Evolutionary conservation across 2,797 vertebrate species (phyloP), one percentile per base, ranked within the genome.

Genomic region (Gambusia yucatana): DNA sequence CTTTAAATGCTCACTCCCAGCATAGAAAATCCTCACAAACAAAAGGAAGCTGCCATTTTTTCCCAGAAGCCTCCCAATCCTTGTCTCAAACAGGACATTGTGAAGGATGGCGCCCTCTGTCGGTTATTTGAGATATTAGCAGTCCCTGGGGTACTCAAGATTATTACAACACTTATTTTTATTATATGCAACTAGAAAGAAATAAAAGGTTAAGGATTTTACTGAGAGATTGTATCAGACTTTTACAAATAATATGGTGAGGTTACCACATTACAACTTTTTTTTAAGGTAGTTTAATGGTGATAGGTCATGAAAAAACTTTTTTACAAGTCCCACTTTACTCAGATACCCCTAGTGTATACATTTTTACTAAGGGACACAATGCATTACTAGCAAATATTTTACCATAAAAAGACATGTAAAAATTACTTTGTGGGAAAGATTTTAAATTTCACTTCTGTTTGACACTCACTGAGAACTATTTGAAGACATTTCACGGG

Each of bases 1-100:
- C 16, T 81, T 84, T 80, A 92, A 84, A 85, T 46, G 73, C 73
- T 72, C 17, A 2, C n/a, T 76, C 77, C 13, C 71, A 84, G 30
- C 13, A 43, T 81, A 63, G 76, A 72, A 82, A 91, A 83, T 79
- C 84, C 80, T 46, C 71, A 81, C 61, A 77, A 87, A 87, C 90
- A 91, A 94, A 90, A 93, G 93, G 93, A 94, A 95, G 95, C 95
- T 93, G 94, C 95, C 96, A 96, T 96, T 85, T 73, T 96, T 95
- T 93, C 93, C 94, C 92, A 88, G 88, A 87, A 92, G 83, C 85
- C 90, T 92, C 85, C 86, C 89, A 76, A 75, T 72, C 81, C 74
- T 75, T 46, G 78, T 79, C 79, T 80, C 48, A 47, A 61, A 74
- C 47, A 72, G 13, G 46, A 4, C 30, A 11, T 41, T 57, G 72